Conservation (phyloP, 2,113 vertebrate genomes). For the Istiophorus platypterus region DNA sequence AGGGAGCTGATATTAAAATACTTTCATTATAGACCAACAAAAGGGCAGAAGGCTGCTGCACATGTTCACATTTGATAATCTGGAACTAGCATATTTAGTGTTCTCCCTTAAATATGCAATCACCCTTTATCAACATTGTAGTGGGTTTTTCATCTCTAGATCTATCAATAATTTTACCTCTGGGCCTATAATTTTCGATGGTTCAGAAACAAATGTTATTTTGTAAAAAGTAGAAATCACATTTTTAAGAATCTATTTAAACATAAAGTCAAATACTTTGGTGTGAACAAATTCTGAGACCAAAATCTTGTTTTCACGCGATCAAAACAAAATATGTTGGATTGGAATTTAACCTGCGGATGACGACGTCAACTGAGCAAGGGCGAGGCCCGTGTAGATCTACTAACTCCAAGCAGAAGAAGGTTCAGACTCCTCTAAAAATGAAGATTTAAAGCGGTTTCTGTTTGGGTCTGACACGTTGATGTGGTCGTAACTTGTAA, state of each 20-base stretch:
- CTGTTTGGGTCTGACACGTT: no score
- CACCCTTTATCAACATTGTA: not conserved
- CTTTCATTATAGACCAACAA: no score
- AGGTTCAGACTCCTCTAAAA: not conserved
- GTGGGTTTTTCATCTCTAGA: not conserved
- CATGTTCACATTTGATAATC: no score
- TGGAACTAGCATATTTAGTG: no score
- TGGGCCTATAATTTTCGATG: not conserved
- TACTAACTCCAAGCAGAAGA: not conserved
- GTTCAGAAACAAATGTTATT: no score
- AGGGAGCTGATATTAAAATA: not conserved
- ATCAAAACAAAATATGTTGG: not conserved
- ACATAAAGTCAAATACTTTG: not conserved
- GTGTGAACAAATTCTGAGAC: not conserved
- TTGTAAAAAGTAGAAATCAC: no score
- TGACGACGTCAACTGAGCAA: conserved; percentile 42
- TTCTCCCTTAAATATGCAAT: not conserved
- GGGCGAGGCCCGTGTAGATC: conserved; percentile 52
- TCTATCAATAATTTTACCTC: not conserved
- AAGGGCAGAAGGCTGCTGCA: no score
- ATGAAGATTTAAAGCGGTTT: not conserved
- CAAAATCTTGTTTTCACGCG: not conserved
- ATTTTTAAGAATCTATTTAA: not conserved
- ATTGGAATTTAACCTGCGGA: conserved; percentile 43
- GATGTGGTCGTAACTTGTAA: not conserved